A percentile compares a stretch with the other conserved stretches of the same genome.
Conservation (phyloP, 1,140 invertebrate species). For the Heterodera carotae region DNA sequence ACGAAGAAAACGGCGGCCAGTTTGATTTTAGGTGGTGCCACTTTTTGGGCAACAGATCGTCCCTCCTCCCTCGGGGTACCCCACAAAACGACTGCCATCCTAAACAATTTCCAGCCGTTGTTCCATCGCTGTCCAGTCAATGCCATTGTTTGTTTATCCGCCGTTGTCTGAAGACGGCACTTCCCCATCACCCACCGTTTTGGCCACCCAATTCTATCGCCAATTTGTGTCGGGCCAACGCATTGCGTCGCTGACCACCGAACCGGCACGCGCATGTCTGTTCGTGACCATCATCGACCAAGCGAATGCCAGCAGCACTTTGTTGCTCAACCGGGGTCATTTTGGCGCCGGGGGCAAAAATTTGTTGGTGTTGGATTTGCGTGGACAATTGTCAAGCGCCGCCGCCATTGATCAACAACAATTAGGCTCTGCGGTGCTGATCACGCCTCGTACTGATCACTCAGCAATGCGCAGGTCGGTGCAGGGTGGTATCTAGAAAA, state of each 20-base stretch:
- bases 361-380: slow-evolving; percentile 44
- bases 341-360: slow-evolving; percentile 39
- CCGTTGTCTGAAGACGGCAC: not conserved
- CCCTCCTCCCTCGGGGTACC: too few relatives aligned
- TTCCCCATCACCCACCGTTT: not conserved
- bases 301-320: slow-evolving; percentile 1
- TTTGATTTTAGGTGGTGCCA: slow-evolving; percentile 34
- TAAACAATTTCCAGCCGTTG: slow-evolving; percentile 50
- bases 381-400: not conserved
- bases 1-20: slow-evolving; percentile 37
- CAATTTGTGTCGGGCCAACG: slow-evolving; percentile 35
- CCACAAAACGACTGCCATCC: too few relatives aligned
- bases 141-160: slow-evolving; percentile 51
- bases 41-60: slow-evolving; percentile 17
- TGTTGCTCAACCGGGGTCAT: slow-evolving; percentile 29
- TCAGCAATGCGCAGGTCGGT: not conserved
- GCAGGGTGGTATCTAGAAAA: too few relatives aligned
- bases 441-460: slow-evolving; percentile 13
- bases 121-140: slow-evolving; percentile 49
- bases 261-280: slow-evolving; percentile 49
- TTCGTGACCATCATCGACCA: slow-evolving; percentile 45
- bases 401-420: not conserved
- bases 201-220: slow-evolving; percentile 23
- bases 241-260: slow-evolving; percentile 16
- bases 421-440: slow-evolving; percentile 1